Conservation (phyloP, 1,140 invertebrate species). For the Drosophila ogumai region DNA sequence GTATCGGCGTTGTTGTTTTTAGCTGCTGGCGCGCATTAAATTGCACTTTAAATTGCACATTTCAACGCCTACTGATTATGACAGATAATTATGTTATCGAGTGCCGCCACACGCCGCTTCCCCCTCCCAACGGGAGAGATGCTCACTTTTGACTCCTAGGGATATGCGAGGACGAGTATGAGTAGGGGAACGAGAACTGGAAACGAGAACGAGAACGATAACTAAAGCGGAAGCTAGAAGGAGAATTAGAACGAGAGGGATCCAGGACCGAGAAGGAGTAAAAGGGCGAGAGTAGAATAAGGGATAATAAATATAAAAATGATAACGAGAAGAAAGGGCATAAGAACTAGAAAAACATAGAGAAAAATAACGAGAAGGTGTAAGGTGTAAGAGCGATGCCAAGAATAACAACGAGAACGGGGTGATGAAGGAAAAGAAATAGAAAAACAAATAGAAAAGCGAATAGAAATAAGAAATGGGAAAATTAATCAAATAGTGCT, state of each 20-base stretch:
- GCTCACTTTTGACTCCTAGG: constrained; percentile 7
- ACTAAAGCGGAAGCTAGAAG: background rate
- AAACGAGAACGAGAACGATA: background rate
- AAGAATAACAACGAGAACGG: background rate
- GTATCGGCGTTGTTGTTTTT: constrained; percentile 50
- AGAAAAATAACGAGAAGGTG: too few species aligned
- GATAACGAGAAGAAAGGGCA: background rate
- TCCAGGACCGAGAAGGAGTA: background rate
- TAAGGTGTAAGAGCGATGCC: background rate
- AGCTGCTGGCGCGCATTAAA: constrained; percentile 77
- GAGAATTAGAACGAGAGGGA: background rate
- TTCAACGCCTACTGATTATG: constrained; percentile 84
- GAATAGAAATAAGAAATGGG: background rate
- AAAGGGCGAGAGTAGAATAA: background rate
- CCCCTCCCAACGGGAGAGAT: background rate
- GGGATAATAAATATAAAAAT: too few species aligned
- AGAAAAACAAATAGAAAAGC: too few species aligned
- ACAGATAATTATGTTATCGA: constrained; percentile 82
- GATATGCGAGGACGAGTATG: background rate
- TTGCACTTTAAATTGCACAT: constrained; percentile 84
- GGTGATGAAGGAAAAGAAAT: too few species aligned
- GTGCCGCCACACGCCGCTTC: constrained; percentile 67
- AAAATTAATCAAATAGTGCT: background rate
- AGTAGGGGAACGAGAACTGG: too few species aligned
- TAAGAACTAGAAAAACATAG: background rate